phyloP scores from a whole-genome alignment of 2,113 vertebrate species.

The Sarotherodon lohbergeri region DNA sequence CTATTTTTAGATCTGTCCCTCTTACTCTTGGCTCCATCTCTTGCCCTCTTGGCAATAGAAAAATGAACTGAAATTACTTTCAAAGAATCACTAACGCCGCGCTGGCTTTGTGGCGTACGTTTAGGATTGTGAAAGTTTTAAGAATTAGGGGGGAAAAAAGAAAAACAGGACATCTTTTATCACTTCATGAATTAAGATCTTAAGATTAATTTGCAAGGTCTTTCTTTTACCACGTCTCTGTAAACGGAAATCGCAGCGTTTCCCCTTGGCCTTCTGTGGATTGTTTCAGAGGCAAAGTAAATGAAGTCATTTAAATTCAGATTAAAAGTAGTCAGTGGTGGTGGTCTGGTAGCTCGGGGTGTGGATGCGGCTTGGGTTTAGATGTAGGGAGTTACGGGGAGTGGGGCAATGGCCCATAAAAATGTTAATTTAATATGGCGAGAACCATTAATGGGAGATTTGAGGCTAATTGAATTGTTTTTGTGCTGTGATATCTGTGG shows the following conservation, averaged over 20 bases:
- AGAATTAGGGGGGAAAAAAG: background rate
- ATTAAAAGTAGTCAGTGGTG: conserved; percentile 43
- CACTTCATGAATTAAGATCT: conserved; percentile 37
- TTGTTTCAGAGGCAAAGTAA: conserved; percentile 52
- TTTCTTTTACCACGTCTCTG: background rate
- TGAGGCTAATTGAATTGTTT: conserved; percentile 58
- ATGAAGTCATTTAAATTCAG: conserved; percentile 67
- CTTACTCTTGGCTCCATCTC: background rate
- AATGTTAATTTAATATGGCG: conserved; percentile 58
- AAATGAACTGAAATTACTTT: conserved; percentile 33
- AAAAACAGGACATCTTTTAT: background rate
- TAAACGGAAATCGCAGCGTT: background rate
- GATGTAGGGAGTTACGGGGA: conserved; percentile 32
- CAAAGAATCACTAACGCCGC: conserved; percentile 16
- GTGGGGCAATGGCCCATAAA: conserved; percentile 41
- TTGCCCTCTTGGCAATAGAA: conserved; percentile 19
- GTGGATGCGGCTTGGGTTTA: conserved; percentile 3
- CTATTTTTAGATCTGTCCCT: conserved; percentile 29
- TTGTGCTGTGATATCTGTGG: background rate
- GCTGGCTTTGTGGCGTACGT: background rate
- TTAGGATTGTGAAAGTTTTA: background rate
- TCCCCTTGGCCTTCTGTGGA: conserved; percentile 8
- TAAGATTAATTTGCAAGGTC: conserved; percentile 18
- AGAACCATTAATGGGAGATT: conserved; percentile 50
- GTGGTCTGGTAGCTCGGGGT: conserved; percentile 4